Base-by-base conservation (phyloP, 2,888 invertebrate species). In the Chalcis sispes region DNA sequence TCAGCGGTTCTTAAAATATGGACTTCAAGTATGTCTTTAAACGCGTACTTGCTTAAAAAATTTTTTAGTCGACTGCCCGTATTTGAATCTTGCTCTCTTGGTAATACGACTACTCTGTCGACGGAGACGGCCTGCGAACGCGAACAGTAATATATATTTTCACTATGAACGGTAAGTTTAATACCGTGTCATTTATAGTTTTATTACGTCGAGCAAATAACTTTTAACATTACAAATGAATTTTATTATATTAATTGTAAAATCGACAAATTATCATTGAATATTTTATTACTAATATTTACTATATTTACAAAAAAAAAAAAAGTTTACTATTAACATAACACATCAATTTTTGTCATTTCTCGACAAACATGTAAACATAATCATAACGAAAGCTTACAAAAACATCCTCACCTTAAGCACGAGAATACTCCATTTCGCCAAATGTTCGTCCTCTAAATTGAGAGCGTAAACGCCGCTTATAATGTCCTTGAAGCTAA, bases 1-100 rank as follows among this genome's bases (percentile, higher is more conserved):
- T 84, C 84, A 20, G 76, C 64, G n/a, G 73, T 78, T 29, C 77
- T 82, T 2, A 80, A 77, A 0, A 82, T 75, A 67, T 84, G 85
- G 15, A 85, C 79, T 15, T 84, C 78, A n/a, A 79, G 67, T 1
- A 81, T 23, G 48, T 83, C 83, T 2, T 74, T 54, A 58, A 88
- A 88, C 13, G 73, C 79, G 48, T 81, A 80, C 8, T 79, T 72
- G 0, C 79, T 62, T 23, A 87, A 75, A 50, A 86, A 85, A 0
- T 70, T 32, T 1, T 81, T 66, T 13, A 85, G 42, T n/a, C 75
- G 66, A 15, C 48, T 62, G 3, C 77, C 79, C 5, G 70, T 77
- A 8, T 50, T 77, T 27, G 77, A 71, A n/a, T 79, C 66, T 25
- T 82, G 48, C 1, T 77, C 52, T 23, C 85, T 2, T 67, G 78